Evolutionary conservation across 1,140 invertebrate genomes (phyloP), one percentile per base, ranked within the genome.

Genomic region (Scylla paramamosain): DNA sequence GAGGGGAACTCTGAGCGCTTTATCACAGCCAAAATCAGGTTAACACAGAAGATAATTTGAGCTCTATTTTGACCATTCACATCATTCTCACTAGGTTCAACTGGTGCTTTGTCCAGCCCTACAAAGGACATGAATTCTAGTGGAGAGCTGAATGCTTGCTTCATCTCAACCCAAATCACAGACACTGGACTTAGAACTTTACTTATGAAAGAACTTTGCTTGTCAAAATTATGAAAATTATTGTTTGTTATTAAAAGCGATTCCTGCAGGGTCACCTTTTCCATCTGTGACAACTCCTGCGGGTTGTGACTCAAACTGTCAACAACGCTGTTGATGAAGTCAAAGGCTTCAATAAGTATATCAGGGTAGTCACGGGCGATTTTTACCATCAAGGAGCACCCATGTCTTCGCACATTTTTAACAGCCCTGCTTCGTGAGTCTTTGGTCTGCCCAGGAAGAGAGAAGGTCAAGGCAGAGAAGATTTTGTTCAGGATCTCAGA

Each of bases 361-460:
- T 98, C 97, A 0, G 98, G 98, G 97, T 98, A 99, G 96, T 98
- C 98, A 83, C 98, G 98, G 20, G 98, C 98, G 59, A 99, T 98
- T 97, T 99, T 99, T 0, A 99, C 98, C 97, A 99, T 98, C 1
- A 99, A 97, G 25, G 98, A 98, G 46, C 98, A 98, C 0, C 98
- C 98, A 97, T 99, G 99, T 3, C 98, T 97, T 12, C 98, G 97
- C 0, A 99, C 98, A 96, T 99, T 99, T 97, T 98, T 98, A 0
- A 98, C 98, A 20, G 98, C 98, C 94, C 98, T 97, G 12, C 98
- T 98, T 87, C 98, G 97, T 25, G 97, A 98, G 67, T 95, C 94
- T 20, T 95, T 95, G 6, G 94, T 95, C 45, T 95, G 94, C 31
- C 94, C 94, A 59, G 94, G 94, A 25, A 95, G 52, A n/a, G 94